Base-by-base conservation (phyloP, 2,888 invertebrate genomes). In the Limenitis camilla region DNA sequence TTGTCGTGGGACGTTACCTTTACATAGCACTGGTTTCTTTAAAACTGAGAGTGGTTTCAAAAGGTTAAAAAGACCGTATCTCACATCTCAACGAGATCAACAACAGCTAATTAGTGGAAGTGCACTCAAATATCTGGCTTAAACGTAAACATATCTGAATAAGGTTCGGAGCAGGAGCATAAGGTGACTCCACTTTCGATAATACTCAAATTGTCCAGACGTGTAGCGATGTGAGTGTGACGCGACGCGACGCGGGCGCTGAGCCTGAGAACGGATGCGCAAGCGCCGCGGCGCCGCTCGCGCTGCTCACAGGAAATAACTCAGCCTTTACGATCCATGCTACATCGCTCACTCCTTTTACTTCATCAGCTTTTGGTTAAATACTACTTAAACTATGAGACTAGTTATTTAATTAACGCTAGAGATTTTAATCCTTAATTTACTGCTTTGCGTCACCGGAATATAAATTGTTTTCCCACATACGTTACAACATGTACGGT, bases 251-350 rank as follows among this genome's bases (percentile, higher is more conserved):
- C n/a, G n/a, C n/a, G n/a, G n/a, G n/a, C n/a, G n/a, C n/a, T n/a
- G n/a, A n/a, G n/a, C 32, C 41, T 53, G 53, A 27, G 53, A 53
- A 49, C 53, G 53, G 53, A 53, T 42, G 45, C 53, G 45, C 35
- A 38, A 36, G 48, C 47, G 49, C 44, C 38, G 43, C 53, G 44
- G 19, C 40, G 40, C 49, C 45, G 49, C 33, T n/a, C n/a, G n/a
- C n/a, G n/a, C n/a, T n/a, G 35, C 9, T 32, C 50, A 27, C 54
- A 49, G 54, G 54, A 54, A 54, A 46, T 39, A 31, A 41, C 46
- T 42, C 36, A 32, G 36, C 46, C 42, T 46, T 45, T 43, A 30
- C 50, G 38, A 46, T 27, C 53, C 19, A 9, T 42, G 33, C n/a
- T 36, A 32, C 7, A n/a, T 44, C 35, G 28, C 28, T 29, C 30